These are phyloP conservation scores for Austrofundulus limnaeus DNA, from an alignment of 2,113 vertebrate species.

Conservation along the genomic window DNA sequence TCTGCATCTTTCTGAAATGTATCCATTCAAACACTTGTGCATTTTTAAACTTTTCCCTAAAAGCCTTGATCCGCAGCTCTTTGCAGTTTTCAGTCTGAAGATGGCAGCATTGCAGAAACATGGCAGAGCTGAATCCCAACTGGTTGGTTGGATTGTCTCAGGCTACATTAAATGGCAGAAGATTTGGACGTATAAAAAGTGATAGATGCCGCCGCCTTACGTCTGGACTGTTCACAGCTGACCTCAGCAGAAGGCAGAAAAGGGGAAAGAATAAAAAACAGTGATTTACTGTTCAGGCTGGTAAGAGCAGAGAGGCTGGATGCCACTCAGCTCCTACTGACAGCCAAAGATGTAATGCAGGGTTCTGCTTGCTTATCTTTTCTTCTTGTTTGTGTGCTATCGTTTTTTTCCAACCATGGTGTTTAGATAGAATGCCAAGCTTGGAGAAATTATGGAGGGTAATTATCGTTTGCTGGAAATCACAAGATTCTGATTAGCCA, in stretches of 20 bases:
- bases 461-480: constrained; percentile 49
- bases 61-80: constrained; percentile 30
- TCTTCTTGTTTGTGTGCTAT: background rate
- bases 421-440: constrained; percentile 10
- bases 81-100: constrained; percentile 47
- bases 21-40: background rate
- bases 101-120: constrained; percentile 42
- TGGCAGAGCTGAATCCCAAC: constrained; percentile 55
- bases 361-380: background rate
- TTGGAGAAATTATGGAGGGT: constrained; percentile 25
- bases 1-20: constrained; percentile 28
- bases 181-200: constrained; percentile 57
- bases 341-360: constrained; percentile 41
- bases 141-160: constrained; percentile 65
- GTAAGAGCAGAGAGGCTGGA: constrained; percentile 40
- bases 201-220: constrained; percentile 60
- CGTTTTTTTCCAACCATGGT: background rate
- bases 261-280: constrained; percentile 21
- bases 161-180: constrained; percentile 52
- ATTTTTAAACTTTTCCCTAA: background rate
- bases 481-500: constrained; percentile 48
- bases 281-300: constrained; percentile 55
- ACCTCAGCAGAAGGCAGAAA: constrained; percentile 65
- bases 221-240: constrained; percentile 55
- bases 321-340: constrained; percentile 52